Percentiles rank a stretch among this genome's conserved stretches.
Conservation (phyloP, 2,797 vertebrate species). For the Meriones psammophilus region DNA sequence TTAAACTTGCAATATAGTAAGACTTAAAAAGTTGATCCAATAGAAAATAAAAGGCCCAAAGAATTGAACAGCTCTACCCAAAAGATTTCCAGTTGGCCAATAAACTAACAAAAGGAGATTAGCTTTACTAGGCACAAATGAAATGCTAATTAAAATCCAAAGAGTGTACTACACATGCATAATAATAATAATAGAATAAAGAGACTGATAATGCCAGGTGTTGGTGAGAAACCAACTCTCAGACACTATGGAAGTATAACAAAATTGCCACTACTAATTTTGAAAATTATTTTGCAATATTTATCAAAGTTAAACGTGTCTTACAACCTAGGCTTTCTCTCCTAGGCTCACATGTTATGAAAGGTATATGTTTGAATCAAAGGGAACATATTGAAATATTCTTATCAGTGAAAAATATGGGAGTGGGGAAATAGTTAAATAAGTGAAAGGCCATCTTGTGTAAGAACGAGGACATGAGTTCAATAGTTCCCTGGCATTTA, state of each 20-base stretch:
- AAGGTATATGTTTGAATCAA: not conserved
- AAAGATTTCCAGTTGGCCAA: not conserved
- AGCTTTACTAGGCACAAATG: not conserved
- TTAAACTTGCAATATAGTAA: not conserved
- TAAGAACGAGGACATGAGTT: not conserved
- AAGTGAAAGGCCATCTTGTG: not conserved
- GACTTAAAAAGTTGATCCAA: not conserved
- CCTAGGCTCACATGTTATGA: not conserved
- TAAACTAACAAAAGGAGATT: not conserved
- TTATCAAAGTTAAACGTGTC: not conserved
- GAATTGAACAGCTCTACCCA: not conserved
- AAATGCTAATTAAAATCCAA: not conserved
- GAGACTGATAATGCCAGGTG: too few relatives aligned
- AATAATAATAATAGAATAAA: too few relatives aligned
- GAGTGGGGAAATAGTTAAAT: not conserved
- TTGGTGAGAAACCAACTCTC: too few relatives aligned
- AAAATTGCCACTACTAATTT: not conserved
- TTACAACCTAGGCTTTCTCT: not conserved
- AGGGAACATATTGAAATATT: not conserved
- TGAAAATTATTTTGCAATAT: not conserved
- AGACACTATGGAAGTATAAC: not conserved
- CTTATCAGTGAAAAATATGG: not conserved
- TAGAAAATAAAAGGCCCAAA: not conserved
- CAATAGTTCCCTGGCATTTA: not conserved
- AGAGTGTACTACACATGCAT: too few relatives aligned